A percentile compares a stretch with the other conserved stretches of the same genome.
phyloP scores from a whole-genome alignment of 2,888 invertebrate species.

The Tenodera sinensis region DNA sequence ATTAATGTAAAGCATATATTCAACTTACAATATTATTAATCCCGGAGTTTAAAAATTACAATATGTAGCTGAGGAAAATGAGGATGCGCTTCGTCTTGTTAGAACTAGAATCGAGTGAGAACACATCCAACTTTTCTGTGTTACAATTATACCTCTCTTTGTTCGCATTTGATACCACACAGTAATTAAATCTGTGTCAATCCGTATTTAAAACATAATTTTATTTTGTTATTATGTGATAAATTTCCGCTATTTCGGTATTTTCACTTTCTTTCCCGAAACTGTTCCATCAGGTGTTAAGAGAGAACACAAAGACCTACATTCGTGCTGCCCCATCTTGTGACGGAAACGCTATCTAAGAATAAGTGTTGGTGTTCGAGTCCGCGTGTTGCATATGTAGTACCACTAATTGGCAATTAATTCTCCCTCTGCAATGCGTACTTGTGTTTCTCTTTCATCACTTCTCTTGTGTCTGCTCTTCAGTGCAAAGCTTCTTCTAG shows the following conservation, averaged over 20 bases:
- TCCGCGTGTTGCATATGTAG: background rate
- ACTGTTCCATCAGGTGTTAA: background rate
- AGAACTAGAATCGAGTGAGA: too few species aligned
- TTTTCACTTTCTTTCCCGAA: background rate
- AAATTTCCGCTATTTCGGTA: background rate
- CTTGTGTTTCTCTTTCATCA: background rate
- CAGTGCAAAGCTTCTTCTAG: background rate
- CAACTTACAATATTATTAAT: too few species aligned
- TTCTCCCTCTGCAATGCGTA: background rate
- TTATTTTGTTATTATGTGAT: too few species aligned
- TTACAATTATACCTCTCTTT: too few species aligned
- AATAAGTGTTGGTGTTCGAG: background rate
- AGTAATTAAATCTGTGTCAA: too few species aligned
- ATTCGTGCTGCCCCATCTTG: background rate
- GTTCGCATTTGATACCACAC: too few species aligned
- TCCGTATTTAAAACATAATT: too few species aligned
- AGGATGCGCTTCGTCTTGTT: too few species aligned
- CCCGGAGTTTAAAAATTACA: too few species aligned
- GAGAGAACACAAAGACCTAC: background rate
- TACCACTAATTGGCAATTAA: constrained; percentile 3
- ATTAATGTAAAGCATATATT: too few species aligned
- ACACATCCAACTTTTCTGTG: too few species aligned
- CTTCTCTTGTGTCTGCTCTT: background rate
- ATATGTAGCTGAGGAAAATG: too few species aligned
- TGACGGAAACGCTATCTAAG: background rate